A percentile compares a stretch with the other conserved stretches of the same genome.
Conservation (phyloP, 2,797 vertebrate species). For the Tangara arthus region DNA sequence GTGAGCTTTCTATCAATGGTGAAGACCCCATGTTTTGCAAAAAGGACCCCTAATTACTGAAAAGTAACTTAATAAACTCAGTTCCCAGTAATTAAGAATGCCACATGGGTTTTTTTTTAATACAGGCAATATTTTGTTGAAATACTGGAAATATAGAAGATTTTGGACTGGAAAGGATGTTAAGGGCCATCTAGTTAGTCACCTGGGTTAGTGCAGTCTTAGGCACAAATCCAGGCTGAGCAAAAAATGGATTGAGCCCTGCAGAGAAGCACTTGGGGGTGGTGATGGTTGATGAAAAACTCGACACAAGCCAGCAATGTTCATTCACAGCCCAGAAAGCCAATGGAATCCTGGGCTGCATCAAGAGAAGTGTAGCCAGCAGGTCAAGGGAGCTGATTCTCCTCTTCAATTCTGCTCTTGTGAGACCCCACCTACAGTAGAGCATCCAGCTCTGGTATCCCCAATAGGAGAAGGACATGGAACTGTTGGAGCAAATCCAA, state of each 20-base stretch:
- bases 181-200: background rate
- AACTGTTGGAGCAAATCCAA: background rate
- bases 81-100: background rate
- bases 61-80: background rate
- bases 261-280: background rate
- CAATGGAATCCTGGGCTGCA: accelerated
- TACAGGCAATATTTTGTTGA: background rate
- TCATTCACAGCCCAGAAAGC: background rate
- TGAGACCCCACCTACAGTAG: background rate
- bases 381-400: background rate
- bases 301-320: background rate
- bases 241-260: background rate
- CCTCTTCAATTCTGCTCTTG: background rate
- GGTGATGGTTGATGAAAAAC: background rate
- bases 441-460: background rate
- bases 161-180: background rate
- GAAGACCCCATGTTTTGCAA: background rate
- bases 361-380: background rate
- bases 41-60: background rate
- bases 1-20: background rate
- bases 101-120: background rate
- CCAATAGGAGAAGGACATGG: too few relatives aligned
- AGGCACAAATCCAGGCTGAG: background rate
- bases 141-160: background rate
- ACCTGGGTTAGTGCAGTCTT: background rate